Base-by-base conservation (phyloP, 2,888 invertebrate species). In the Griposia aprilina region DNA sequence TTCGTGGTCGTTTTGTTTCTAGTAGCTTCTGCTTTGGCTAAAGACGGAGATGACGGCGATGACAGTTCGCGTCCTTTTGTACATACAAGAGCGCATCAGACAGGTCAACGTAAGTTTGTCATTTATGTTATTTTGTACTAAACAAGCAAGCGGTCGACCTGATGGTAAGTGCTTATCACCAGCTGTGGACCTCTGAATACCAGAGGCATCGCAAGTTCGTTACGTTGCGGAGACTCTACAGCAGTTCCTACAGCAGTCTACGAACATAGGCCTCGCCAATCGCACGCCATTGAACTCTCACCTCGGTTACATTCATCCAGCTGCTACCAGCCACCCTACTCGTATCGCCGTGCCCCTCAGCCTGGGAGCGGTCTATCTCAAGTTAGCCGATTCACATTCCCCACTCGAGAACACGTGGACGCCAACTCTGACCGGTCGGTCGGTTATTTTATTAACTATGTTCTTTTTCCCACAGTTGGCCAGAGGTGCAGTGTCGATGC, bases 1-100 rank as follows among this genome's bases (percentile, higher is more conserved):
- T 76, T 76, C 4, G 17, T 30, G 0, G 4, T 76, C 10, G 13
- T 76, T 10, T 52, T 76, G 41, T 76, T 62, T 45, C 26, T 76
- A 13, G 23, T 75, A 1, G 50, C 30, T n/a, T 23, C 30, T 52
- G 30, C 50, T 76, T 45, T 76, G 23, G 76, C 50, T 23, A 52
- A 15, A 52, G 26, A n/a, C 2, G 65, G 3, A 1, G 26, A 62
- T 60, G 60, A 30, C 11, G 11, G 23, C 10, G 17, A 6, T 26
- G 26, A 26, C 26, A 26, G 48, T 4, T 13, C 20, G 7, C 26
- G 15, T 45, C 48, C 48, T n/a, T 36, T 2, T 23, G 30, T 67
- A 5, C 67, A 66, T 67, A 72, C 71, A 48, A 66, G 66, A 67
- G 67, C 17, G 10, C 30, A 72, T 11, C 72, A 72, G n/a, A n/a